Evolutionary conservation across 2,797 vertebrate genomes (phyloP).

Genomic region (Epinephelus awoara): DNA sequence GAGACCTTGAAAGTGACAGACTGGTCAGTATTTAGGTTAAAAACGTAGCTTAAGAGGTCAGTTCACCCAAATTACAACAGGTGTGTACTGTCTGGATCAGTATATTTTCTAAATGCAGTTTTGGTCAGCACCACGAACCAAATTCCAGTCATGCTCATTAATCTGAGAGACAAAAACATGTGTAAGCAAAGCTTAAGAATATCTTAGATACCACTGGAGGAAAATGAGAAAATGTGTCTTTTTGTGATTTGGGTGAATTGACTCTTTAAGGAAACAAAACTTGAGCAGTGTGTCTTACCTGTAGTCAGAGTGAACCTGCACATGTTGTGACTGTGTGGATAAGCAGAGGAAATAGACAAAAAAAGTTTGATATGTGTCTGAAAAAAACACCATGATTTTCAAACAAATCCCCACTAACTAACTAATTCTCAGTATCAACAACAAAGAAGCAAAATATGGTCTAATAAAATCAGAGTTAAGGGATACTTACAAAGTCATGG

Average conservation of each 20-base stretch:
- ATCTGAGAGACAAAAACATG: not conserved
- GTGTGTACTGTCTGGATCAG: no score
- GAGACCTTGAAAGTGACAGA: conserved; percentile 54
- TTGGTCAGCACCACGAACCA: not conserved
- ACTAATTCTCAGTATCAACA: no score
- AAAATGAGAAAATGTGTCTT: not conserved
- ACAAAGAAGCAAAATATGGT: no score
- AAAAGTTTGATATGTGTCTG: not conserved
- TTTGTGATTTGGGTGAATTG: not conserved
- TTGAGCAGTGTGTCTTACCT: conserved; percentile 37
- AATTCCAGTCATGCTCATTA: not conserved
- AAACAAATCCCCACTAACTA: no score
- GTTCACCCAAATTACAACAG: not conserved
- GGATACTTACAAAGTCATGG: no score
- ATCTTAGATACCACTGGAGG: not conserved
- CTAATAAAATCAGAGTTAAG: no score
- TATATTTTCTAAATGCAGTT: not conserved
- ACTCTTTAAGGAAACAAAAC: not conserved
- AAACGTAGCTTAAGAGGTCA: not conserved
- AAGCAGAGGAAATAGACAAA: not conserved
- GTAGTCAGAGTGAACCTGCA: conserved; percentile 31
- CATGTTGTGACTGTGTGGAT: conserved; percentile 43
- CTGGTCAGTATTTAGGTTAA: not conserved
- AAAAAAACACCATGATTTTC: no score
- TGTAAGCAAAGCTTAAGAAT: not conserved